Evolutionary conservation across 2,888 invertebrate species (phyloP), one percentile per base, ranked within the genome.

Genomic region (Chrysomela aeneicollis): DNA sequence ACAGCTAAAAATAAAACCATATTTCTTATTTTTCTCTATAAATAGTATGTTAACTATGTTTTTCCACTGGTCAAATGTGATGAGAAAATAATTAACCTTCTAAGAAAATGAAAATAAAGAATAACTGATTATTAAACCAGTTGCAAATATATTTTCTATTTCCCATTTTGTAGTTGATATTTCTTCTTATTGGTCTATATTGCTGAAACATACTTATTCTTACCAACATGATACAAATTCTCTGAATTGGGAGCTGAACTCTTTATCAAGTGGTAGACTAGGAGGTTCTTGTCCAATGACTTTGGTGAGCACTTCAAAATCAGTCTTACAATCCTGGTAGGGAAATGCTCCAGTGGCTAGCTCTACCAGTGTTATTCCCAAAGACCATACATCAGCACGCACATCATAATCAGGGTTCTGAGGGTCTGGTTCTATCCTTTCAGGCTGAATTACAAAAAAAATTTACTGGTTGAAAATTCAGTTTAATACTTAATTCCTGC

Each of bases 331-430:
- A 84, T 96, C 94, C 81, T 89, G 88, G 83, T 95, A 95, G 0
- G 98, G 98, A 82, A 97, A 98, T 73, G 92, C 91, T 59, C 97
- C 98, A 12, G 97, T 97, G 51, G 98, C 99, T 77, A 99, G 86
- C 86, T 99, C 99, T 58, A 99, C 95, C 64, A 96, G 86, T 61
- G 95, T 95, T 77, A 96, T 97, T 74, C 99, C 99, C 73, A 99
- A 86, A 72, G 97, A 97, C 99, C 99, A 99, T 57, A 99, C 98
- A 85, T 99, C 99, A 18, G 99, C 98, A 75, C 99, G 89, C 79
- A 99, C 97, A 85, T 99, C 99, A 83, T 99, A 99, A 84, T 97
- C 95, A 59, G 96, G 97, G 80, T 93, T 91, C 67, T 90, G 89
- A 21, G 97, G 97, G 82, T 95, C 93, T 21, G 94, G 93, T 83